Percentiles rank a stretch among this genome's conserved stretches.
Conservation (phyloP, 2,888 invertebrate genomes). For the Nephrotoma flavescens region DNA sequence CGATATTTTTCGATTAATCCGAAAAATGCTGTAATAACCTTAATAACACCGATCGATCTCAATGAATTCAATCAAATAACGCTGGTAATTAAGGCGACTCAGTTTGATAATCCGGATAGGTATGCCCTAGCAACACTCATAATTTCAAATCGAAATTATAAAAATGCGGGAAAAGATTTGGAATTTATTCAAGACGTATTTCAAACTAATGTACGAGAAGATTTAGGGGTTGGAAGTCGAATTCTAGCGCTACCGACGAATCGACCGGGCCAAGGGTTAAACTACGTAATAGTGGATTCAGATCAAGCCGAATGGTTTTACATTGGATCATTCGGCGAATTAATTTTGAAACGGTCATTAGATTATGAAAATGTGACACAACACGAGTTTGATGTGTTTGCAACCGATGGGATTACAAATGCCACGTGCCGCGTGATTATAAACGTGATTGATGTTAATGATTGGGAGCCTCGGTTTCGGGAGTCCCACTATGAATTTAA, state of each 20-base stretch:
- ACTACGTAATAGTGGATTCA: slow-evolving; percentile 62
- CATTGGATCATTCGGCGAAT: slow-evolving; percentile 64
- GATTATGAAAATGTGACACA: slow-evolving; percentile 62
- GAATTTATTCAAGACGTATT: slow-evolving; percentile 60
- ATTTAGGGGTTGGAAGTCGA: slow-evolving; percentile 55
- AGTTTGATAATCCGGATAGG: slow-evolving; percentile 73
- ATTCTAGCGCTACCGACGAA: slow-evolving; percentile 55
- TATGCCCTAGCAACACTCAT: slow-evolving; percentile 75
- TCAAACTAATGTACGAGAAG: slow-evolving; percentile 57
- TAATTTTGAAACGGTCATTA: slow-evolving; percentile 55
- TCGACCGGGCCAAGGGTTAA: slow-evolving; percentile 47
- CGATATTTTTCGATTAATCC: slow-evolving; percentile 31
- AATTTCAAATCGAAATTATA: slow-evolving; percentile 31
- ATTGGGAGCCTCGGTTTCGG: slow-evolving; percentile 85
- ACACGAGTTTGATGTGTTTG: slow-evolving; percentile 66
- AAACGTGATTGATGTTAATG: slow-evolving; percentile 73
- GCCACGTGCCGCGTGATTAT: slow-evolving; percentile 71
- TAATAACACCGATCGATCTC: slow-evolving; percentile 25
- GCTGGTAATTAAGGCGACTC: slow-evolving; percentile 67
- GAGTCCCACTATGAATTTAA: slow-evolving; percentile 75
- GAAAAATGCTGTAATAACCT: slow-evolving; percentile 24
- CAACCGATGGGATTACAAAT: slow-evolving; percentile 50
- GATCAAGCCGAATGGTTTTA: slow-evolving; percentile 59
- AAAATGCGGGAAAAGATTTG: slow-evolving; percentile 21
- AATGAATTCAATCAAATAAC: slow-evolving; percentile 50